These are phyloP conservation scores for Aleiodes alternator DNA, from an alignment of 2,888 invertebrate species.

Conservation along the genomic window DNA sequence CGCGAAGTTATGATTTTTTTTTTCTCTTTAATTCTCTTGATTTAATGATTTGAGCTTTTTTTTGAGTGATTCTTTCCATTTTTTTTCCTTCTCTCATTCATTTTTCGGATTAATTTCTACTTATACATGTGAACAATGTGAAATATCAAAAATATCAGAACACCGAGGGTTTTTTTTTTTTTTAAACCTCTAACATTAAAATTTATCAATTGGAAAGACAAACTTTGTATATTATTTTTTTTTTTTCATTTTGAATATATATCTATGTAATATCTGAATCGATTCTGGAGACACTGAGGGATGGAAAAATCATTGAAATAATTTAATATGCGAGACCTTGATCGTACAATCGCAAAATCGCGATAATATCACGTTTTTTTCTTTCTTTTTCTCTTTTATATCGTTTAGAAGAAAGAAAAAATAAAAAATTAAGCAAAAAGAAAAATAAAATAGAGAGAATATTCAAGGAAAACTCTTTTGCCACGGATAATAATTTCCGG, in stretches of 20 bases:
- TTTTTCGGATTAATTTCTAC: slow-evolving; percentile 28
- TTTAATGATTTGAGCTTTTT: slow-evolving; percentile 21
- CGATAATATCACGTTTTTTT: too few species aligned
- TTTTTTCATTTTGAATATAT: slow-evolving; percentile 1
- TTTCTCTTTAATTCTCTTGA: not conserved
- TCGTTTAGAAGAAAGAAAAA: not conserved
- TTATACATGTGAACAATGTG: slow-evolving; percentile 40
- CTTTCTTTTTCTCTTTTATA: not conserved
- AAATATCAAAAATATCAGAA: slow-evolving; percentile 50
- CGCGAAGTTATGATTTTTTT: slow-evolving; percentile 16
- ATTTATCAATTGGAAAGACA: slow-evolving; percentile 14
- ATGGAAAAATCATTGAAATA: too few species aligned
- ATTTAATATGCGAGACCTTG: too few species aligned
- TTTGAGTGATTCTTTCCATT: slow-evolving; percentile 4
- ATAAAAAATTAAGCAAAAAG: not conserved
- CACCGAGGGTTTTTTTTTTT: slow-evolving; percentile 22
- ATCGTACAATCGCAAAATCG: too few species aligned
- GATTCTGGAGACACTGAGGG: not conserved
- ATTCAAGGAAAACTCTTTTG: not conserved
- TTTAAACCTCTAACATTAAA: slow-evolving; percentile 33
- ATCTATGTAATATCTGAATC: not conserved
- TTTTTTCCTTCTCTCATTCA: not conserved
- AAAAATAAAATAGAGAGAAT: slow-evolving; percentile 23
- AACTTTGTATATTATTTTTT: slow-evolving; percentile 9
- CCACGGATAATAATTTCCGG: not conserved